Percentiles rank a stretch among this genome's conserved stretches.
Evolutionary conservation across 1,140 invertebrate genomes (phyloP).

Genomic region (Pogonus chalceus): DNA sequence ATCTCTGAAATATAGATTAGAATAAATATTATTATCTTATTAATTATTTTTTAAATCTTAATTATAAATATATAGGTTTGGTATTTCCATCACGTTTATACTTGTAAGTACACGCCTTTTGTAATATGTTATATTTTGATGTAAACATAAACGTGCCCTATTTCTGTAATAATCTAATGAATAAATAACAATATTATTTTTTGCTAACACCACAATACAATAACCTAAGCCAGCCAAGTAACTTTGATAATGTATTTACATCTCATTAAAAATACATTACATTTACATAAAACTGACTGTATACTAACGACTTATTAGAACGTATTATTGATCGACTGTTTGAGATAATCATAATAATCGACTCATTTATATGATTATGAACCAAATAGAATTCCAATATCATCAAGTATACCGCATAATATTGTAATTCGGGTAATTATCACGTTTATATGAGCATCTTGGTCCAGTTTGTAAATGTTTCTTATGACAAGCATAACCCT

Average conservation of each 20-base stretch:
- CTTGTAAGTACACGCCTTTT: no score
- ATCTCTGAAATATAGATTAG: constrained; percentile 60
- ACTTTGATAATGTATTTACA: background rate
- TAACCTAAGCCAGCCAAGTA: no score
- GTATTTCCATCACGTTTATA: no score
- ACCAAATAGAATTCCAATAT: no score
- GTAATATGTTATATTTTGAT: no score
- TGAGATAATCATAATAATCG: background rate
- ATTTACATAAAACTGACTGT: background rate
- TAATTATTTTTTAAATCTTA: no score
- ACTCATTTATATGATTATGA: background rate
- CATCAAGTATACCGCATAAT: background rate
- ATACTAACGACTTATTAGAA: background rate
- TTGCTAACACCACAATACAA: no score
- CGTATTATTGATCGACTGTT: background rate
- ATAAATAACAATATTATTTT: no score
- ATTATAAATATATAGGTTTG: no score
- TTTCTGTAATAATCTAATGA: no score
- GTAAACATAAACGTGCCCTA: no score
- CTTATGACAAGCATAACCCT: no score
- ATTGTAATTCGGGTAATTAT: background rate
- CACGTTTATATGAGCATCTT: background rate
- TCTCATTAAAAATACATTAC: background rate
- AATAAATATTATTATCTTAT: background rate
- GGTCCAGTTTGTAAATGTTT: background rate